phyloP scores from a whole-genome alignment of 2,888 invertebrate genomes.

The Scrobipalpa costella region DNA sequence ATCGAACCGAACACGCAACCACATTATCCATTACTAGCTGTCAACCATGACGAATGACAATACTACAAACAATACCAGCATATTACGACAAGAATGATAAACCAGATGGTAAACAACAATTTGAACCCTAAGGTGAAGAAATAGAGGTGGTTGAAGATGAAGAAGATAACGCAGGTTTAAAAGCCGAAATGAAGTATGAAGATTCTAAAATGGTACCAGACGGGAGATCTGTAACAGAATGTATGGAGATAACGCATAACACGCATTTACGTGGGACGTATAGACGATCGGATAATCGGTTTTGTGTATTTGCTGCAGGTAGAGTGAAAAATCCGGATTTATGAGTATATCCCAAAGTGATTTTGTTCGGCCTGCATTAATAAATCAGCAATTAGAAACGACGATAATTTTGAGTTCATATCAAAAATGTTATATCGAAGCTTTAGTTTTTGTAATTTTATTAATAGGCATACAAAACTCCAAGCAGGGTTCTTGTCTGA shows the following conservation, averaged over 20 bases:
- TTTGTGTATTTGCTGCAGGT: constrained; percentile 45
- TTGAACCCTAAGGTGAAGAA: neutral
- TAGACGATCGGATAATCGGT: constrained; percentile 57
- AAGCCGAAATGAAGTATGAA: constrained; percentile 53
- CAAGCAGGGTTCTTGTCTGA: no score
- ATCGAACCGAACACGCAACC: constrained; percentile 48
- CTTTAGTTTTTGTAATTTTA: neutral
- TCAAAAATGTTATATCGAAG: neutral
- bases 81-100: constrained; percentile 36
- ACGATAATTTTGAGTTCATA: no score
- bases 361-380: no score
- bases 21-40: constrained; percentile 66
- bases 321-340: constrained; percentile 16
- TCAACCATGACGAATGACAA: constrained; percentile 64
- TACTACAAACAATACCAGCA: constrained; percentile 51
- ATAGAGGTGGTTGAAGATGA: neutral
- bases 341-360: neutral
- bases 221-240: constrained; percentile 62
- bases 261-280: constrained; percentile 65
- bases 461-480: neutral
- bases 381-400: no score
- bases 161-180: constrained; percentile 18
- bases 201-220: constrained; percentile 49
- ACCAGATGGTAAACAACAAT: neutral
- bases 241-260: constrained; percentile 62